phyloP scores from a whole-genome alignment of 2,888 invertebrate species.

The Chesias legatella region DNA sequence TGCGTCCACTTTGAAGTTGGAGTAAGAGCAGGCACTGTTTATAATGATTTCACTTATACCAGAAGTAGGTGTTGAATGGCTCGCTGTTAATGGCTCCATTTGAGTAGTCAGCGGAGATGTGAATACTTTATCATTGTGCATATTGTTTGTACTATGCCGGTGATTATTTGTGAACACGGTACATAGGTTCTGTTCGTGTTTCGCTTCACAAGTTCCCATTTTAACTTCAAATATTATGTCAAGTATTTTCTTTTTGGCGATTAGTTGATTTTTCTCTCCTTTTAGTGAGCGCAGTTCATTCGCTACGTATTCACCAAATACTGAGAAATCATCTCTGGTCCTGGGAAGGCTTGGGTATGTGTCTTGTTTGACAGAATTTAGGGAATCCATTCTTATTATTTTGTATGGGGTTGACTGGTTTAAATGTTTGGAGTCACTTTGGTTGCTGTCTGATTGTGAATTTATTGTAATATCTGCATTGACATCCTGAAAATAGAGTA shows the following conservation, averaged over 20 bases:
- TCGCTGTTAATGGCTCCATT: constrained; percentile 52
- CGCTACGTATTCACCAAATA: constrained; percentile 82
- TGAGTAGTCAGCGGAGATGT: constrained; percentile 56
- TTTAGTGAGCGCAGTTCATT: constrained; percentile 79
- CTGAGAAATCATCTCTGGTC: constrained; percentile 76
- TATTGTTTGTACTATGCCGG: constrained; percentile 38
- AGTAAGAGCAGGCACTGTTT: constrained; percentile 62
- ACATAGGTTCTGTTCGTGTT: constrained; percentile 47
- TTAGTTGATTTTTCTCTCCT: constrained; percentile 76
- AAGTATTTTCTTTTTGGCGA: constrained; percentile 82
- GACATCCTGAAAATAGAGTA: constrained; percentile 51
- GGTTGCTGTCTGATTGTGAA: constrained; percentile 39
- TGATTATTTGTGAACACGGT: constrained; percentile 49
- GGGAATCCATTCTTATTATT: constrained; percentile 45
- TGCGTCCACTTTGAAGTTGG: constrained; percentile 68
- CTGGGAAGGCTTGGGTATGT: constrained; percentile 34
- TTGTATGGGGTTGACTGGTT: constrained; percentile 54
- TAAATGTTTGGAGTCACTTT: constrained; percentile 47
- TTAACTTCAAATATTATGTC: constrained; percentile 82
- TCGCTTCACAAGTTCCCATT: constrained; percentile 73
- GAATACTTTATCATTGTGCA: constrained; percentile 57
- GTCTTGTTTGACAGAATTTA: constrained; percentile 46
- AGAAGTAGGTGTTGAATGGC: constrained; percentile 54
- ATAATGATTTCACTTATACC: constrained; percentile 70
- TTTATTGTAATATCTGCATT: constrained; percentile 41